These are phyloP conservation scores for Creontiades dilutus DNA, from an alignment of 2,888 invertebrate genomes.

Conservation along the genomic window DNA sequence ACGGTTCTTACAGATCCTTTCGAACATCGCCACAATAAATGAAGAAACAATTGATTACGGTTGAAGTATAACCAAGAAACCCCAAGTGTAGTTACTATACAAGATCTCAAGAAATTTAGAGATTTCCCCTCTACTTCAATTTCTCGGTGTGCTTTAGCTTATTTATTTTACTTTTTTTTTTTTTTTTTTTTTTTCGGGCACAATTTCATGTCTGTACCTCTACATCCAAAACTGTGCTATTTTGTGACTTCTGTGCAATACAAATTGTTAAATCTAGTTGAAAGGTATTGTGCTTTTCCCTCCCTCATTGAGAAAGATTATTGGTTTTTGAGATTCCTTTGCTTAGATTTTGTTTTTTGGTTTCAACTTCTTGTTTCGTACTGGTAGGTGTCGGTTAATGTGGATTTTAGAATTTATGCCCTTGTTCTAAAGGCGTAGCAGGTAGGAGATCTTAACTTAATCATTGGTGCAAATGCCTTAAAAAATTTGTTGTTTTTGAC, in stretches of 20 bases:
- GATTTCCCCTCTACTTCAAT: not conserved
- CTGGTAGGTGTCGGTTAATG: no score
- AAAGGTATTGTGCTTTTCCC: not conserved
- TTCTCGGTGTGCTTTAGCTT: conserved; percentile 33
- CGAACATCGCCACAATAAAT: no score
- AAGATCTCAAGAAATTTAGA: conserved; percentile 57
- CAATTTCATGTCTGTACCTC: not conserved
- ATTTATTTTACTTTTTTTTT: no score
- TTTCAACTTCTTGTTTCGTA: not conserved
- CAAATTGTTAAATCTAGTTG: not conserved
- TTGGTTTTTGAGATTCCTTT: not conserved
- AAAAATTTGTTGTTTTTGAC: no score
- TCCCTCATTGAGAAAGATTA: not conserved
- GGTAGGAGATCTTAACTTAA: no score
- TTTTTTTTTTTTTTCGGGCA: not conserved
- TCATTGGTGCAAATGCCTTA: no score
- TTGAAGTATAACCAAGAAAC: no score
- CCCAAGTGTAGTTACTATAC: conserved; percentile 55
- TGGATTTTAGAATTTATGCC: no score
- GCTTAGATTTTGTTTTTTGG: not conserved
- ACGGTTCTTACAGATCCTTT: no score
- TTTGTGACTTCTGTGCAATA: conserved; percentile 59
- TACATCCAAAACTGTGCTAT: not conserved
- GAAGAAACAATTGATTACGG: no score
- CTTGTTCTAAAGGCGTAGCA: no score